Conservation (phyloP, 2,113 vertebrate genomes). For the Neogobius melanostomus region DNA sequence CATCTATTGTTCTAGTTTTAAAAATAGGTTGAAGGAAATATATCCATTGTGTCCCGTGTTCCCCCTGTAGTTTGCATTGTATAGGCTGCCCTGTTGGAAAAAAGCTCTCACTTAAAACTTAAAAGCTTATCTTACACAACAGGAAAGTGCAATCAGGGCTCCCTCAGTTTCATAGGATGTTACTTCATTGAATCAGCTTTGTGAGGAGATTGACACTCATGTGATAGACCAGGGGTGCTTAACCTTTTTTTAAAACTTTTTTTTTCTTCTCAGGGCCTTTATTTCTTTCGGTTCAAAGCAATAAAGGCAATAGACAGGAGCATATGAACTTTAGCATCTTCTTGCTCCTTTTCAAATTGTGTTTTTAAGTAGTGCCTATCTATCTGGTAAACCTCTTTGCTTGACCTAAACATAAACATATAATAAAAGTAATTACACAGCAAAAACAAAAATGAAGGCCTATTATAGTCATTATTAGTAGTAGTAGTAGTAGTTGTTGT, state of each 20-base stretch:
- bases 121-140: slow-evolving; percentile 45
- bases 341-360: too few relatives aligned
- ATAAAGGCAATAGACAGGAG: too few relatives aligned
- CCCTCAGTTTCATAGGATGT: slow-evolving; percentile 7
- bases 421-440: too few relatives aligned
- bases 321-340: too few relatives aligned
- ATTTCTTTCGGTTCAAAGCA: too few relatives aligned
- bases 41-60: slow-evolving; percentile 46
- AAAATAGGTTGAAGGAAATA: slow-evolving; percentile 50
- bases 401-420: too few relatives aligned
- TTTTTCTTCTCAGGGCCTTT: too few relatives aligned
- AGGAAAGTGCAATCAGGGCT: slow-evolving; percentile 52
- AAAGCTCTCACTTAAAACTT: slow-evolving; percentile 11
- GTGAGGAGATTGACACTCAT: slow-evolving; percentile 33
- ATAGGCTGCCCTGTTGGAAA: slow-evolving; percentile 2
- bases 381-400: too few relatives aligned
- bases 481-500: too few relatives aligned
- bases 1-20: slow-evolving; percentile 40
- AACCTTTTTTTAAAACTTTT: background rate
- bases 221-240: background rate
- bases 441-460: too few relatives aligned
- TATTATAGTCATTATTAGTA: too few relatives aligned
- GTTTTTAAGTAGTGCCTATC: too few relatives aligned
- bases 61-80: slow-evolving; percentile 43
- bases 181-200: slow-evolving; percentile 26